Base-by-base conservation (phyloP, 2,888 invertebrate species). In the Harpagoxenus sublaevis region DNA sequence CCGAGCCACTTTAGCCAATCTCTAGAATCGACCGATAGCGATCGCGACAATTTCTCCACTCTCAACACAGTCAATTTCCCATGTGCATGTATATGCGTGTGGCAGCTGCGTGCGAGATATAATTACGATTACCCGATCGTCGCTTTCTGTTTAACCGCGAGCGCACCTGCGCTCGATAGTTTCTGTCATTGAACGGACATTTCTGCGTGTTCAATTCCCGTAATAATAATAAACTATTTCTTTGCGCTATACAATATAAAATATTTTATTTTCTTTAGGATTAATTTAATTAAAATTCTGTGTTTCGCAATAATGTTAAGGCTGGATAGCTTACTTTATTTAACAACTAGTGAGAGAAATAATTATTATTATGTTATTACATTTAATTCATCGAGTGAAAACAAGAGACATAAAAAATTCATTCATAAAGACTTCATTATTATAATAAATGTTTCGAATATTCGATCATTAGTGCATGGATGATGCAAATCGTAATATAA, bases 11-110 rank as follows among this genome's bases (percentile, higher is more conserved):
- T 66, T 39, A 68, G 31, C 48, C 68, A 70, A 79, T 79, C 35
- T 79, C 79, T 23, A 42, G 70, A 70, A 78, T 68, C 42, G 45
- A 28, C 23, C 6, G 75, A 75, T 65, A 57, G 45, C 85, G 81
- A 89, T 87, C 88, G 84, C 39, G 57, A 84, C 66, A 83, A 83
- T 86, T 88, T 84, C 86, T 85, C 45, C 62, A 68, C 31, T 55
- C 70, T 28, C 28, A 63, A 71, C 62, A 42, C 78, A 39, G 39
- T 5, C 39, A 83, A 66, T 75, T 82, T 65, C 23, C 62, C 51
- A 23, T 12, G 12, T 35, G 74, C 42, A 62, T 70, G 82, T 70
- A 35, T 70, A 35, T 70, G 51, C 55, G 53, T 57, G 57, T 75
- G 42, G 66, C 86, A 86, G 83, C 84, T 77, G 77, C 70, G 78